Evolutionary conservation across 2,888 invertebrate genomes (phyloP), one percentile per base, ranked within the genome.

Genomic region (Dascillus cervinus): DNA sequence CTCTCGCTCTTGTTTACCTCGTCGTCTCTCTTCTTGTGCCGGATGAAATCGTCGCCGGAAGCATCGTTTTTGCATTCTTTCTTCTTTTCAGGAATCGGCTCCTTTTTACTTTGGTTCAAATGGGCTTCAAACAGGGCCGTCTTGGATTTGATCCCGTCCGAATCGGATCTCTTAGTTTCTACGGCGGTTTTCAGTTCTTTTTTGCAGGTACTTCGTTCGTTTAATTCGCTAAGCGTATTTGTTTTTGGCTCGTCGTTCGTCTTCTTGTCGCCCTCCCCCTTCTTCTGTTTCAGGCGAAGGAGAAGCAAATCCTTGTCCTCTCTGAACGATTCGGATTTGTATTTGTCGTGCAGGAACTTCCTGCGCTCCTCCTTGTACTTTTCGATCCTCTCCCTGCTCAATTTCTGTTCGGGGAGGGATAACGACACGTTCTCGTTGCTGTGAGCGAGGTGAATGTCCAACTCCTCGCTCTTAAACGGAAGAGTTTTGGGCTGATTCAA

Each of bases 331-430:
- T 87, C 87, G 1, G 85, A 81, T 41, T 85, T 81, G 58, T 88
- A 89, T 59, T 88, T 89, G 55, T 90, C 88, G 24, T 88, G 74
- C 8, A 90, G 64, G 52, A 87, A 85, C 46, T 79, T 82, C 28
- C 91, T 70, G n/a, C 90, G 68, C 55, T 91, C 90, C 56, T 90
- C 88, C 65, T 91, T 91, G 58, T 90, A 91, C 58, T 84, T 82
- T 62, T 91, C 89, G 43, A 91, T 88, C 24, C 90, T 66, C 55
- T 90, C 89, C 25, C 90, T 68, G 50, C 83, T 82, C 11, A 79
- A 56, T 37, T 81, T 61, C 34, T 55, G 54, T 32, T 58, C 55
- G n/a, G 57, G 52, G 13, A 48, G 43, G 22, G 30, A 25, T 10
- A 31, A 24, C 12, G 34, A 34, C 19, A 42, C 43, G 34, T 58